phyloP scores from a whole-genome alignment of 92 coral and sea anemone species.

The Epizoanthus illoricatus region DNA sequence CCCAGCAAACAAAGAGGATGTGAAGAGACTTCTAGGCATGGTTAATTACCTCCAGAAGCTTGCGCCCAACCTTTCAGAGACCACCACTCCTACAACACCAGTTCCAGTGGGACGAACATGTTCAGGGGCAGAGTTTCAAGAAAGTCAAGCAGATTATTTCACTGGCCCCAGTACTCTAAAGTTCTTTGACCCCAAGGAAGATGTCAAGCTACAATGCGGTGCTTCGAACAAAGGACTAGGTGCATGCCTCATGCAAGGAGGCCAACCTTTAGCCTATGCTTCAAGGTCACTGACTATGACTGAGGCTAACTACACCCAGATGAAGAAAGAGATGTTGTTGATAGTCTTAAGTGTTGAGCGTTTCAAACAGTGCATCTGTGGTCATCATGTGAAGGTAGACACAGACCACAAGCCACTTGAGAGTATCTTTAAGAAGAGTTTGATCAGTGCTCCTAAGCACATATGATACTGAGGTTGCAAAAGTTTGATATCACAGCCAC shows the following conservation, averaged over 20 bases:
- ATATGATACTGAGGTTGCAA: conserved; percentile 38
- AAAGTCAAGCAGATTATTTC: conserved; percentile 16
- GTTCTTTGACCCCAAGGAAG: conserved; percentile 47
- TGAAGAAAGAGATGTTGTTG: conserved; percentile 14
- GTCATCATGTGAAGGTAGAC: conserved; percentile 12
- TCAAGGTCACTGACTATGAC: too few relatives aligned
- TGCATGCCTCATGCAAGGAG: too few relatives aligned
- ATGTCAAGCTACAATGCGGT: conserved; percentile 27
- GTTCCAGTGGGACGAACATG: conserved; percentile 37
- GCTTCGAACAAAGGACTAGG: conserved; percentile 26
- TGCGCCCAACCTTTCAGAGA: neutral
- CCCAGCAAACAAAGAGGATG: conserved; percentile 9
- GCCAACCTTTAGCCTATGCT: too few relatives aligned
- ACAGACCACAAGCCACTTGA: conserved; percentile 37
- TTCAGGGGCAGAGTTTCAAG: conserved; percentile 20
- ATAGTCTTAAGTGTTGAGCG: conserved; percentile 22
- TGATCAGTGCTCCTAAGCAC: conserved; percentile 29
- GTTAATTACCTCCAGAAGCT: conserved; percentile 27
- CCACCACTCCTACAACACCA: conserved; percentile 27
- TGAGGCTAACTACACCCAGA: neutral
- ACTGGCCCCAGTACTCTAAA: conserved; percentile 43
- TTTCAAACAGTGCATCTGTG: neutral
- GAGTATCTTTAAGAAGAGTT: conserved; percentile 1
- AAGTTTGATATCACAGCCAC: conserved; percentile 22
- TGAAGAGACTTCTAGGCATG: conserved; percentile 11